Base-by-base conservation (phyloP, 2,888 invertebrate genomes). In the Eupeodes latifasciatus region DNA sequence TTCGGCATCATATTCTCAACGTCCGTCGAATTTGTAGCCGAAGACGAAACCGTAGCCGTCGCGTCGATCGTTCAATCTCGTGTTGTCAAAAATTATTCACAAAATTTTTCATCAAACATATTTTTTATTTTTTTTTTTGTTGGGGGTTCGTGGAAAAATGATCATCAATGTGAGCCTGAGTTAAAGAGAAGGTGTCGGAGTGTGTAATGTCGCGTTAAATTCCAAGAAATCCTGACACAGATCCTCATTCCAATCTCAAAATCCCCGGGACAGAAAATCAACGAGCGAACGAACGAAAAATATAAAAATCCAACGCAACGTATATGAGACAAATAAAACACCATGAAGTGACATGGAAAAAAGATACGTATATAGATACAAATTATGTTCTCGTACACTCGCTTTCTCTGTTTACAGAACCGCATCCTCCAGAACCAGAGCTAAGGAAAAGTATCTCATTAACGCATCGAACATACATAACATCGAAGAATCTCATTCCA, bases 261-360 rank as follows among this genome's bases (percentile, higher is more conserved):
- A 81, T 59, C 67, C 89, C 81, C 91, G 89, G 91, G 90, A 90
- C 91, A 91, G 91, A 90, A 85, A 89, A 91, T 49, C 85, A 89
- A 44, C 71, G 80, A 90, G 1, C 19, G 19, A 19, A 19, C 19
- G 19, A 19, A 19, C 19, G 19, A 19, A 19, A 19, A 19, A 19
- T 19, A 19, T 19, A 19, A 19, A 61, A 44, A 59, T 34, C 9
- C 79, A 80, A 80, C 79, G 89, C 89, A 88, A 36, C 40, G 14
- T 64, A 47, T 47, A 55, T 55, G 80, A 77, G 85, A 79, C 67
- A 82, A 83, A 87, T 69, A 79, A 64, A 75, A 82, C 77, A 90
- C 91, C 91, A 91, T 34, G 34, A 91, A 90, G 90, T 91, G 91
- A 85, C 85, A 85, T 72, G 49, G 81, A 69, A 78, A 76, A 76